A percentile compares a stretch with the other conserved stretches of the same genome.
Evolutionary conservation across 2,797 vertebrate species (phyloP).

Genomic region (Tachyglossus aculeatus): DNA sequence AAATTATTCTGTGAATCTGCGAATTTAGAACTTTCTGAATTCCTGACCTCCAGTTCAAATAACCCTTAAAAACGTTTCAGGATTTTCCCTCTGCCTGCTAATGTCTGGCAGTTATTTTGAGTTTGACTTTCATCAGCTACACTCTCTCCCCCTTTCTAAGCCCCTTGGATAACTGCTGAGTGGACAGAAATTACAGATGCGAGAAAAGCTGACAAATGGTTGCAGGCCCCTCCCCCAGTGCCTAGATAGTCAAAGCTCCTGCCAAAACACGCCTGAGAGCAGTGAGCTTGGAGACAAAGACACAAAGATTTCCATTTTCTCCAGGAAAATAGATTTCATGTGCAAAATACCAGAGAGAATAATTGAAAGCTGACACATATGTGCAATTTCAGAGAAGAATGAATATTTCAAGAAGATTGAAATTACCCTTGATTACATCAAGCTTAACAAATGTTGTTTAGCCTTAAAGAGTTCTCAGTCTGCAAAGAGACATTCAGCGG

Average conservation of each 20-base stretch:
- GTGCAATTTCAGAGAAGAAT: slow-evolving; percentile 58
- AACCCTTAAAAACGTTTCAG: slow-evolving; percentile 25
- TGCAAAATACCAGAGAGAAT: slow-evolving; percentile 75
- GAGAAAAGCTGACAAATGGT: slow-evolving; percentile 75
- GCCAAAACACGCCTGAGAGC: slow-evolving; percentile 86
- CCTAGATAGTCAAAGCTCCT: slow-evolving; percentile 76
- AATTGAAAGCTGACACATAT: slow-evolving; percentile 70
- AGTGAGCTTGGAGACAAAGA: slow-evolving; percentile 85
- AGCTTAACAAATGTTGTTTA: slow-evolving; percentile 55
- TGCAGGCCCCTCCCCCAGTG: slow-evolving; percentile 66
- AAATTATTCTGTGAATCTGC: slow-evolving; percentile 17
- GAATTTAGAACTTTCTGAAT: slow-evolving; percentile 40
- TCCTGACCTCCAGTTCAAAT: slow-evolving; percentile 22
- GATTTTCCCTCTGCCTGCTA: not conserved
- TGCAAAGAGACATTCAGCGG: slow-evolving; percentile 42
- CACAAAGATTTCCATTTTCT: slow-evolving; percentile 87
- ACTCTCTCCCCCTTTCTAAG: slow-evolving; percentile 63
- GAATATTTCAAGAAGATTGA: slow-evolving; percentile 45
- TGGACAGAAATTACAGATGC: slow-evolving; percentile 82
- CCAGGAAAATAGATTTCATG: slow-evolving; percentile 82
- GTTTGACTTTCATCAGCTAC: slow-evolving; percentile 63
- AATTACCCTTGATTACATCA: slow-evolving; percentile 49
- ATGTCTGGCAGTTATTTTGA: slow-evolving; percentile 41
- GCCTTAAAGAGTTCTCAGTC: slow-evolving; percentile 37
- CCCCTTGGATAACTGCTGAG: slow-evolving; percentile 79